Evolutionary conservation across 2,113 vertebrate genomes (phyloP).

Genomic region (Barnardius zonarius): DNA sequence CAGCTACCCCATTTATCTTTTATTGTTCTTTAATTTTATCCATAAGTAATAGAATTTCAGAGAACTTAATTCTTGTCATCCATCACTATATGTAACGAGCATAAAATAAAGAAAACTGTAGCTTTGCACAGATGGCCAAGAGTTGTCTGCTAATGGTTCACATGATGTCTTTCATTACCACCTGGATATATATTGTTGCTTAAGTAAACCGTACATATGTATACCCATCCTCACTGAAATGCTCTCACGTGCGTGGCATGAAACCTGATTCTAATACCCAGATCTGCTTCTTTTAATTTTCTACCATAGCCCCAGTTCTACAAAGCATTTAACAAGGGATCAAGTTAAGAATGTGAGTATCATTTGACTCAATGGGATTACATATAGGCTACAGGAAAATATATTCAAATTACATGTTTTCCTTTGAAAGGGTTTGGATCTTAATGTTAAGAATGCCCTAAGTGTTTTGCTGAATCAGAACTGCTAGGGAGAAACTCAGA

Average conservation of each 20-base stretch:
- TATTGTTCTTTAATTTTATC: slow-evolving; percentile 54
- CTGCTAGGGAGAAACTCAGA: neutral
- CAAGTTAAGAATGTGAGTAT: neutral
- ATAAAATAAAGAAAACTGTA: slow-evolving; percentile 13
- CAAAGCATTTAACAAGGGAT: neutral
- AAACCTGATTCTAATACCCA: neutral
- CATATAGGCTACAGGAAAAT: neutral
- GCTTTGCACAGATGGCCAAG: slow-evolving; percentile 43
- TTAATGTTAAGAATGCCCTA: neutral
- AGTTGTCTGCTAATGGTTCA: neutral
- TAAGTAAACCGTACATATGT: neutral
- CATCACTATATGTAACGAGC: slow-evolving; percentile 10
- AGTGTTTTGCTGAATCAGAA: neutral
- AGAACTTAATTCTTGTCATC: slow-evolving; percentile 19
- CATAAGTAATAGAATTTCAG: slow-evolving; percentile 23
- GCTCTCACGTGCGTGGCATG: neutral
- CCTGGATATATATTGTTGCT: slow-evolving; percentile 1
- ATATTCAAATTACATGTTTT: neutral
- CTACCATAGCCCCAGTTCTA: neutral
- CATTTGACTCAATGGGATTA: neutral
- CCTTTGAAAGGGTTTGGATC: neutral
- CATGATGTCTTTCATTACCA: slow-evolving; percentile 26
- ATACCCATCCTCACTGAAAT: neutral
- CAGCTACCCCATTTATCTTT: slow-evolving; percentile 5
- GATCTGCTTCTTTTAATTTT: neutral